A percentile compares a stretch with the other conserved stretches of the same genome.
Conservation (phyloP, 2,888 invertebrate species). For the Craniophora ligustri region DNA sequence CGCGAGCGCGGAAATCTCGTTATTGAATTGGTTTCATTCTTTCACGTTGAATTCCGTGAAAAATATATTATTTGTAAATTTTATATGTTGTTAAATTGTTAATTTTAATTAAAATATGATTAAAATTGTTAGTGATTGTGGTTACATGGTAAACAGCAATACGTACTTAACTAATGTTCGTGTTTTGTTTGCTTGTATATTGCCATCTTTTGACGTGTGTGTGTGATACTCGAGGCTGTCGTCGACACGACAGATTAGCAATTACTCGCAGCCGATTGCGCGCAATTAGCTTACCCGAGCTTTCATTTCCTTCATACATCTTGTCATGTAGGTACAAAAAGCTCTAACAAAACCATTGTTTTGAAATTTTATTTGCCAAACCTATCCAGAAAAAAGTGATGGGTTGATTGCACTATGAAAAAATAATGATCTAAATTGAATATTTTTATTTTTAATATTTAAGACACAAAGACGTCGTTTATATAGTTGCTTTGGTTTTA, state of each 20-base stretch:
- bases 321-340: constrained; percentile 27
- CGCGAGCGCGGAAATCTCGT: constrained; percentile 10
- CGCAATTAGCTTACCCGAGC: constrained; percentile 72
- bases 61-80: constrained; percentile 28
- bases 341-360: constrained; percentile 24
- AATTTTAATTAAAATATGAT: too few relatives aligned
- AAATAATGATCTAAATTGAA: too few relatives aligned
- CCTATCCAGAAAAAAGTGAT: not conserved
- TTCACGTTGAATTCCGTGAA: too few relatives aligned
- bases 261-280: constrained; percentile 77
- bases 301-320: constrained; percentile 76
- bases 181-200: constrained; percentile 27
- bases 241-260: constrained; percentile 72
- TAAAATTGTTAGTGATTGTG: constrained; percentile 24
- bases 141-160: constrained; percentile 24
- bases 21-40: constrained; percentile 24
- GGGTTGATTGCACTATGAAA: too few relatives aligned
- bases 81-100: too few relatives aligned
- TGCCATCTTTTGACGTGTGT: constrained; percentile 42
- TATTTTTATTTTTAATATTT: not conserved
- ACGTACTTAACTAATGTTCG: constrained; percentile 4
- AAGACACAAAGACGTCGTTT: not conserved
- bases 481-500: constrained; percentile 13
- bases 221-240: constrained; percentile 62
- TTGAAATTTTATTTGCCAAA: not conserved